These are phyloP conservation scores for Acanthochromis polyacanthus DNA, from an alignment of 2,113 vertebrate species.

Conservation along the genomic window DNA sequence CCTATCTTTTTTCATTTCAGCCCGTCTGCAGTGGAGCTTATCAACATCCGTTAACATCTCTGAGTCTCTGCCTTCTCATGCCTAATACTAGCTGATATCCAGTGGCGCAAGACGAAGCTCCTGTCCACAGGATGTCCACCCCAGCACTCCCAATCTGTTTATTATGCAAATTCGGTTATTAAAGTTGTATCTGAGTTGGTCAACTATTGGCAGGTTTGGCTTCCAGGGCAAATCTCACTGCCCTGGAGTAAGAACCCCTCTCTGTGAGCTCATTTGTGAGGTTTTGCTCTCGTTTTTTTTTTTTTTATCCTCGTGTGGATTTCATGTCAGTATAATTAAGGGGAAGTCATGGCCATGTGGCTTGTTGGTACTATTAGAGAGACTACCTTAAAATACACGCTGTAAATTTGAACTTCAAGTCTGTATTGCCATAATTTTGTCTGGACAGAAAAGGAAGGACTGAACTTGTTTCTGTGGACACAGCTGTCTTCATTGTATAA, in stretches of 20 bases:
- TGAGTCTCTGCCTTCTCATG: background rate
- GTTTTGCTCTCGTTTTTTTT: no score
- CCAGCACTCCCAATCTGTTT: slow-evolving; percentile 4
- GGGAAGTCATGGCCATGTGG: no score
- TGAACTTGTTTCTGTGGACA: background rate
- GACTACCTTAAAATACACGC: no score
- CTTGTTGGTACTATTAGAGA: no score
- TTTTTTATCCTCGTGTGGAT: no score
- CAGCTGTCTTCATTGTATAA: background rate
- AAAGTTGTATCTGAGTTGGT: slow-evolving; percentile 4
- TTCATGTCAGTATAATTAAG: no score
- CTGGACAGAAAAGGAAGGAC: no score
- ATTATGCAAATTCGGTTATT: slow-evolving; percentile 2
- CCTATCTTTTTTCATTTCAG: slow-evolving; percentile 12
- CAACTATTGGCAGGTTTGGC: background rate
- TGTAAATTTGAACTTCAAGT: no score
- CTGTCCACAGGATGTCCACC: slow-evolving; percentile 11
- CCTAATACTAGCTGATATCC: slow-evolving; percentile 2
- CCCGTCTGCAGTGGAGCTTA: background rate
- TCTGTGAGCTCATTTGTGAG: no score
- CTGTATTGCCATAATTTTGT: no score
- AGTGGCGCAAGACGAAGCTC: slow-evolving; percentile 12
- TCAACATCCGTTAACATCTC: slow-evolving; percentile 13
- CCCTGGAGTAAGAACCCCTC: background rate
- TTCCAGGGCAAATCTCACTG: background rate